Percentiles rank a stretch among this genome's conserved stretches.
phyloP scores from a whole-genome alignment of 1,140 invertebrate species.

The Papilio aristodemus region DNA sequence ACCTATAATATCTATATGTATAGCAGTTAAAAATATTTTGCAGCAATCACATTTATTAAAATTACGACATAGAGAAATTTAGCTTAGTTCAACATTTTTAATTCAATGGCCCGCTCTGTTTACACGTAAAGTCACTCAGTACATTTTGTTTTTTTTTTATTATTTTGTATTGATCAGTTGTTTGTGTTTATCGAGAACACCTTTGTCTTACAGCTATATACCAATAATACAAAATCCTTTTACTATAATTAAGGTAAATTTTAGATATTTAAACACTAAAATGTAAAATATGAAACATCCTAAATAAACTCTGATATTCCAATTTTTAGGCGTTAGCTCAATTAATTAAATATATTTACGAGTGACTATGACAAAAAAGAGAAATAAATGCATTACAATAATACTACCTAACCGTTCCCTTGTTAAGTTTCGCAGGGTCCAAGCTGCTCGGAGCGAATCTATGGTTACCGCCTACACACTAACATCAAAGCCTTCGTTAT shows the following conservation, averaged over 20 bases:
- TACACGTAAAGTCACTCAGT: slow-evolving; percentile 80
- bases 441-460: slow-evolving; percentile 74
- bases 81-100: slow-evolving; percentile 77
- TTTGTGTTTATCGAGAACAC: slow-evolving; percentile 76
- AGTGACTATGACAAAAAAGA: slow-evolving; percentile 77
- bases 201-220: slow-evolving; percentile 78
- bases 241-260: slow-evolving; percentile 80
- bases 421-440: slow-evolving; percentile 67
- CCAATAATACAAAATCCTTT: slow-evolving; percentile 80
- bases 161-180: slow-evolving; percentile 77
- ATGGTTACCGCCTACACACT: slow-evolving; percentile 63
- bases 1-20: slow-evolving; percentile 75
- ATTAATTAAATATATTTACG: slow-evolving; percentile 78
- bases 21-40: slow-evolving; percentile 78
- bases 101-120: slow-evolving; percentile 78
- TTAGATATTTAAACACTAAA: slow-evolving; percentile 80
- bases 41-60: slow-evolving; percentile 78
- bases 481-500: slow-evolving; percentile 75
- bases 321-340: slow-evolving; percentile 79
- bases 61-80: slow-evolving; percentile 78
- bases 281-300: slow-evolving; percentile 80
- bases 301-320: slow-evolving; percentile 81
- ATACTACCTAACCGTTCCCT: slow-evolving; percentile 76
- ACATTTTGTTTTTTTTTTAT: slow-evolving; percentile 71
- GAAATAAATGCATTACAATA: slow-evolving; percentile 80